Evolutionary conservation across 2,888 invertebrate genomes (phyloP).

Genomic region (Synanthedon myopaeformis): DNA sequence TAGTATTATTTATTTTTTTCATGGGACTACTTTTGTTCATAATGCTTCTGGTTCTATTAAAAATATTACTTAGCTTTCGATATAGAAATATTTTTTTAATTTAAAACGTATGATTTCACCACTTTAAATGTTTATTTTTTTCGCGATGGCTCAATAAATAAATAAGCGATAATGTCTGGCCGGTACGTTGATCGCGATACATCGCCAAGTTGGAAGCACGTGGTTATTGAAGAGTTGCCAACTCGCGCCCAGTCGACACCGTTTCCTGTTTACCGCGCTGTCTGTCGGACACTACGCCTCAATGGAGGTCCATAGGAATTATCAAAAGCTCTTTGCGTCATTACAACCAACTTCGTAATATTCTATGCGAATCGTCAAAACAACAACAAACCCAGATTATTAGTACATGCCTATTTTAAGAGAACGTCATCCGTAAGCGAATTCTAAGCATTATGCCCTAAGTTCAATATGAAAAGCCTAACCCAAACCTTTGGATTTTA

Average conservation of each 20-base stretch:
- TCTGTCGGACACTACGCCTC: conserved; percentile 23
- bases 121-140: no score
- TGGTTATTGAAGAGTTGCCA: conserved; percentile 59
- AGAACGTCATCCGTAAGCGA: no score
- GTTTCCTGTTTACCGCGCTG: conserved; percentile 58
- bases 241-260: conserved; percentile 34
- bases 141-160: not conserved
- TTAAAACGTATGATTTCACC: no score
- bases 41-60: no score
- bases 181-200: conserved; percentile 9
- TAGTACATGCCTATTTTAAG: no score
- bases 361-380: not conserved
- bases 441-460: no score
- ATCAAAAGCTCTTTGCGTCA: conserved; percentile 24
- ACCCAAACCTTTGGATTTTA: not conserved
- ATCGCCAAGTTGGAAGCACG: conserved; percentile 23
- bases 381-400: not conserved
- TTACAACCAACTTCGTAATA: conserved; percentile 4
- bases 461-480: no score
- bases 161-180: not conserved
- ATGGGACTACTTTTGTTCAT: no score
- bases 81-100: no score
- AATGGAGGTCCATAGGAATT: conserved; percentile 19
- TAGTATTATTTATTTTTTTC: no score
- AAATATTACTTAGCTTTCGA: no score